Conservation (phyloP, 1,140 invertebrate species). For the Danaus plexippus region DNA sequence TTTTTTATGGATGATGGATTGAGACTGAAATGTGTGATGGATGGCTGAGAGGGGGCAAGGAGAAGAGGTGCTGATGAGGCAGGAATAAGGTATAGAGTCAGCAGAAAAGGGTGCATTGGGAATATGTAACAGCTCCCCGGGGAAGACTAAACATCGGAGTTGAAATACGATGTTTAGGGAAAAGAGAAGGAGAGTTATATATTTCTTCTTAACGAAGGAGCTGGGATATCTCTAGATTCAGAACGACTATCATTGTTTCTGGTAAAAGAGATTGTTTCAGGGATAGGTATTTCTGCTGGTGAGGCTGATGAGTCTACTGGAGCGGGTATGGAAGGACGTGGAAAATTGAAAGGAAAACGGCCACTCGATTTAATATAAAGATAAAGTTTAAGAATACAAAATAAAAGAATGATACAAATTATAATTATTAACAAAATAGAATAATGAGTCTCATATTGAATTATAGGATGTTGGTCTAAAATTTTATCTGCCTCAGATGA, state of each 20-base stretch:
- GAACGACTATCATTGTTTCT: background rate
- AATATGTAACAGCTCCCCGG: background rate
- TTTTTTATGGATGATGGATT: too few relatives aligned
- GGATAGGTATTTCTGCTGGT: background rate
- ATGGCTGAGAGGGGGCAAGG: too few relatives aligned
- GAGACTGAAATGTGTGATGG: too few relatives aligned
- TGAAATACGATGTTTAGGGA: slow-evolving; percentile 8
- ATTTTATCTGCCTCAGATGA: too few relatives aligned
- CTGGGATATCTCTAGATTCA: background rate
- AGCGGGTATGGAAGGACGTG: background rate
- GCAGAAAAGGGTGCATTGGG: too few relatives aligned
- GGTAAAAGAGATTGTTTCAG: background rate
- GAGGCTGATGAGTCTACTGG: background rate
- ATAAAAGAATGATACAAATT: slow-evolving; percentile 3
- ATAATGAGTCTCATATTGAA: too few relatives aligned
- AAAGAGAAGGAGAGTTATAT: slow-evolving; percentile 1
- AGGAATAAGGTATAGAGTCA: too few relatives aligned
- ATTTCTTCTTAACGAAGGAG: background rate
- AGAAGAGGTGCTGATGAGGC: too few relatives aligned
- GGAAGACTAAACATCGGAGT: slow-evolving; percentile 10
- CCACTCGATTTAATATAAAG: background rate
- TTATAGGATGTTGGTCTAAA: slow-evolving; percentile 5
- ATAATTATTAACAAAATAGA: slow-evolving; percentile 2
- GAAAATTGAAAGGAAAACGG: background rate
- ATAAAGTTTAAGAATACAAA: slow-evolving; percentile 1